Evolutionary conservation across 2,113 vertebrate species (phyloP), one percentile per base, ranked within the genome.

Genomic region (Gorilla gorilla): DNA sequence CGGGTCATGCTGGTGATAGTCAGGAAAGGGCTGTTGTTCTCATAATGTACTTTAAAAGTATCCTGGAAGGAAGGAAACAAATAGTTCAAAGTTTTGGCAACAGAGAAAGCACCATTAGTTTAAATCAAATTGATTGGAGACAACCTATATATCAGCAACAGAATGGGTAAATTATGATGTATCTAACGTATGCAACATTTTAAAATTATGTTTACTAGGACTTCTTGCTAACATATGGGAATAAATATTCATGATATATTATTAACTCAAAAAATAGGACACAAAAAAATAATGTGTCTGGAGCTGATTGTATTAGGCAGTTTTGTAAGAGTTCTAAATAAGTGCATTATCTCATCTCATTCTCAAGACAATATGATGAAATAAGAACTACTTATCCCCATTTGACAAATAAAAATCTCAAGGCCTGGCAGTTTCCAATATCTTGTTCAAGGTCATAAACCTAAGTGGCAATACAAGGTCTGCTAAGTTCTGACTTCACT

Each of bases 1-100:
- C 99, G 99, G 4, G 99, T 99, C 98, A 99, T 99, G 93, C 99
- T 99, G 96, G 99, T 99, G 98, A 99, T 99, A 84, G 99, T 99
- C 95, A 99, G 99, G 98, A 99, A 99, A 0, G 99, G 99, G 6
- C 98, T 98, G 98, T 99, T 99, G 98, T 99, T 99, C 98, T 99
- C 99, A n/a, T 99, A 99, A 97, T 99, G 99, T 40, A 99, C 99
- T 98, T 99, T 99, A 98, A 99, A 98, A 18, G 98, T 83, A 92
- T 99, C 99, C 99, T 99, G 97, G 75, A 4, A 78, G 25, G 72
- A 59, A 52, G 88, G 57, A 93, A 91, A 90, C 48, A 81, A 59
- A 32, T 3, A 50, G 18, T 12, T 89, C n/a, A 16, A 25, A 8
- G 48, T 76, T 5, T 27, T 9, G 27, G 22, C 12, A 40, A 87